These are phyloP conservation scores for Sebastes cheni DNA, from an alignment of 2,797 vertebrate species.

Conservation along the genomic window DNA sequence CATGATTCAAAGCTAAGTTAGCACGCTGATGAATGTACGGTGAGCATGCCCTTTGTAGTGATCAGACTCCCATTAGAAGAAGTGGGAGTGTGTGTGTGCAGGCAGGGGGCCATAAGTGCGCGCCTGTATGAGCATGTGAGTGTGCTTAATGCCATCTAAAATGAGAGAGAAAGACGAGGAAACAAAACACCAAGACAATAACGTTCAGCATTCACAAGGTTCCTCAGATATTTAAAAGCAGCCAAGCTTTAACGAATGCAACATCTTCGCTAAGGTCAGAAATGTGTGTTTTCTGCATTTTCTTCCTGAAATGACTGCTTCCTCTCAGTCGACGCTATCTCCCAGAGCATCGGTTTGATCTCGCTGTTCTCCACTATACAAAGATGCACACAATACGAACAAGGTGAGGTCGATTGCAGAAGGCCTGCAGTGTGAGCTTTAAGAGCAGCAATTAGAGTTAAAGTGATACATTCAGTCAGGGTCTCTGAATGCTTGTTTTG, in stretches of 20 bases:
- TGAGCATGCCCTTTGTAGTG: not conserved
- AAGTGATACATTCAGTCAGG: not conserved
- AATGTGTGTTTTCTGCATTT: constrained; percentile 18
- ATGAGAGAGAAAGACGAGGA: not conserved
- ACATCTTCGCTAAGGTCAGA: constrained; percentile 2
- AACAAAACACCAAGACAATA: not conserved
- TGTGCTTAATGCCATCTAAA: not conserved
- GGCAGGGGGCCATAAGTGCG: not conserved
- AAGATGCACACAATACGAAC: constrained; percentile 12
- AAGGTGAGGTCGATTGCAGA: constrained; percentile 24
- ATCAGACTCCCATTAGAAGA: constrained; percentile 3
- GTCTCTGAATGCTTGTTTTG: not conserved
- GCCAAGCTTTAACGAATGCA: constrained; percentile 10
- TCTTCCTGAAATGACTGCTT: not conserved
- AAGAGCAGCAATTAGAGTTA: constrained; percentile 26
- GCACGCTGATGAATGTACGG: not conserved
- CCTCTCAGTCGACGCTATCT: not conserved
- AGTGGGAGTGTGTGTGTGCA: not conserved
- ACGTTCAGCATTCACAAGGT: not conserved
- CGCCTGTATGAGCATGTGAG: not conserved
- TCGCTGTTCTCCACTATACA: constrained; percentile 1
- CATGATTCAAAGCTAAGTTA: constrained; percentile 20
- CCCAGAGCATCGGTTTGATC: constrained; percentile 10
- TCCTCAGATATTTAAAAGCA: not conserved
- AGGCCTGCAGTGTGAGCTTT: constrained; percentile 1